Conservation (phyloP, 92 coral and sea anemone species). For the Parazoanthus swiftii region DNA sequence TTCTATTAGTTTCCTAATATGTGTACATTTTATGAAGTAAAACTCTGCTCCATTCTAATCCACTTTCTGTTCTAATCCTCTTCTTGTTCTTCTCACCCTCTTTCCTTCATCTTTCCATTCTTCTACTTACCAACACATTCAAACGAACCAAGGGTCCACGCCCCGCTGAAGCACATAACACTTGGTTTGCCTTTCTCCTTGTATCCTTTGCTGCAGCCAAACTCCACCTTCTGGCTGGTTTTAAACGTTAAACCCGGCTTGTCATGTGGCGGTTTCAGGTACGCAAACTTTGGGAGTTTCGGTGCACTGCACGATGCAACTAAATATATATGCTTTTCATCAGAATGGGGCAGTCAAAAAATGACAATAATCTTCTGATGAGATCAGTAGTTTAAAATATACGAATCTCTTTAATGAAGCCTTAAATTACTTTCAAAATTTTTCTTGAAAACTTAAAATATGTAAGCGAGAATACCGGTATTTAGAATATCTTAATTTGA, state of each 20-base stretch:
- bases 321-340: background rate
- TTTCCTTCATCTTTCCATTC: background rate
- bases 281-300: conserved; percentile 69
- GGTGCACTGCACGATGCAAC: conserved; percentile 34
- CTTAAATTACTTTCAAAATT: no score
- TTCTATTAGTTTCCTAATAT: no score
- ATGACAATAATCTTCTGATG: no score
- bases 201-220: conserved; percentile 76
- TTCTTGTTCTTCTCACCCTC: no score
- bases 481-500: no score
- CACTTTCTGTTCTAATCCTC: no score
- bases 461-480: no score
- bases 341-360: background rate
- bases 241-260: conserved; percentile 47
- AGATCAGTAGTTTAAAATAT: background rate
- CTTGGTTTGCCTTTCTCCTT: conserved; percentile 47
- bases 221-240: conserved; percentile 65
- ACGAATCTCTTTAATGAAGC: no score
- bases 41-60: no score
- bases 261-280: conserved; percentile 47
- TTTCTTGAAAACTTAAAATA: no score
- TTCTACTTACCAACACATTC: conserved; percentile 63
- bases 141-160: conserved; percentile 80
- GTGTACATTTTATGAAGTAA: no score
- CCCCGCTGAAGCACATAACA: conserved; percentile 70